phyloP scores from a whole-genome alignment of 2,888 invertebrate genomes.

The Seladonia tumulorum region DNA sequence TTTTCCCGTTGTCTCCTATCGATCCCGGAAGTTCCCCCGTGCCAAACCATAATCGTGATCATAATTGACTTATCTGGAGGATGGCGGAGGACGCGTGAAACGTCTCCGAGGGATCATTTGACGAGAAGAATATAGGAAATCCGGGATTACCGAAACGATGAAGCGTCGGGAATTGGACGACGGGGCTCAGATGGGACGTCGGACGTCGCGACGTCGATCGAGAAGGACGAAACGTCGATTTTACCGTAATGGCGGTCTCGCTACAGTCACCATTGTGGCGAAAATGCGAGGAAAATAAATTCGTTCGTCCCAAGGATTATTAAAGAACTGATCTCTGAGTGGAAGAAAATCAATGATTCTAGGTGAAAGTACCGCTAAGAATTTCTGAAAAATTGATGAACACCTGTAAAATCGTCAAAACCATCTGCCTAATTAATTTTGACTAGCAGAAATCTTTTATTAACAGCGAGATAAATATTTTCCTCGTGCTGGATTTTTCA shows the following conservation, averaged over 20 bases:
- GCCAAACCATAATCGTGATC: background rate
- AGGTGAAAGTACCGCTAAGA: too few species aligned
- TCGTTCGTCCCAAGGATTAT: background rate
- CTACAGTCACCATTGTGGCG: background rate
- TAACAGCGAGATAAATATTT: too few species aligned
- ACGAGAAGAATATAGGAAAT: background rate
- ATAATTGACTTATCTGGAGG: background rate
- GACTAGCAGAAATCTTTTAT: too few species aligned
- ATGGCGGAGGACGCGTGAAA: background rate
- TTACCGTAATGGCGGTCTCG: background rate
- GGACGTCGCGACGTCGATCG: background rate
- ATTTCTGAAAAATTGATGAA: too few species aligned
- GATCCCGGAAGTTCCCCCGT: background rate
- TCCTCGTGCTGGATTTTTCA: background rate
- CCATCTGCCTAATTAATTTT: too few species aligned
- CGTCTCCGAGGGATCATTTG: background rate
- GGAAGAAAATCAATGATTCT: too few species aligned
- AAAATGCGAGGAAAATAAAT: background rate
- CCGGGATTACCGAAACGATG: constrained; percentile 9
- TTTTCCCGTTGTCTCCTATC: background rate
- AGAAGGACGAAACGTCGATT: background rate
- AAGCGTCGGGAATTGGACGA: background rate
- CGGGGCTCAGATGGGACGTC: background rate
- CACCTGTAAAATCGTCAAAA: too few species aligned
- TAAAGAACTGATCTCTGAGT: too few species aligned